Conservation (phyloP, 2,113 vertebrate genomes). For the Elgaria multicarinata region DNA sequence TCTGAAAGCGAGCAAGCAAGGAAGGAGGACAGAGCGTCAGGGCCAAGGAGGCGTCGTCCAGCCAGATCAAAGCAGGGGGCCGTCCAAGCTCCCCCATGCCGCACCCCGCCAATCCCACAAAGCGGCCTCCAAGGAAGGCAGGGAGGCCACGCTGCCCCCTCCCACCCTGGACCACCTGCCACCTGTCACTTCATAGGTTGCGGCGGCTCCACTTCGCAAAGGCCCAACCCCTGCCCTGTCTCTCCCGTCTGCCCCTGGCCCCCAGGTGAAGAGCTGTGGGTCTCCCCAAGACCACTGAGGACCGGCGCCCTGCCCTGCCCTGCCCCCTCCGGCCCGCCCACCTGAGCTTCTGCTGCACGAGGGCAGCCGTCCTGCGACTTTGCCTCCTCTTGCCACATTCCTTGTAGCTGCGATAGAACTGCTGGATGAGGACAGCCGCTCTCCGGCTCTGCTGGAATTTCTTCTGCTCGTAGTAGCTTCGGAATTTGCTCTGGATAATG, state of each 20-base stretch:
- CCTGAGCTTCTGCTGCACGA: conserved; percentile 88
- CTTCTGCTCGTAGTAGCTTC: conserved; percentile 97
- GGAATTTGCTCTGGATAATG: conserved; percentile 99
- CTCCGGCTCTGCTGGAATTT: conserved; percentile 97
- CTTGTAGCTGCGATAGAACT: conserved; percentile 97
- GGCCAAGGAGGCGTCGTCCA: accelerated
- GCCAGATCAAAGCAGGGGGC: too few species aligned
- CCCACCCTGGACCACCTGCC: too few species aligned
- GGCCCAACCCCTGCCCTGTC: neutral
- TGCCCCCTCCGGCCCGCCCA: conserved; percentile 18
- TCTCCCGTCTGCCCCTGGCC: neutral
- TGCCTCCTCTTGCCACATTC: conserved; percentile 90
- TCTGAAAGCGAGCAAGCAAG: conserved; percentile 74
- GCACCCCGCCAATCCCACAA: too few species aligned
- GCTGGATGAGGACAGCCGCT: conserved; percentile 96
- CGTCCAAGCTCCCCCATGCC: too few species aligned
- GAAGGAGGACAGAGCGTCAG: conserved; percentile 4
- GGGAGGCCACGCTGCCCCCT: neutral
- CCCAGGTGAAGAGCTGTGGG: neutral
- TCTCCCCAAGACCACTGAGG: neutral
- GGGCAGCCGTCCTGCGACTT: conserved; percentile 85
- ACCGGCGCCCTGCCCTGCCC: neutral
- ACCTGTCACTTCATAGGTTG: too few species aligned
- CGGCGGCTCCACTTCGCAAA: too few species aligned
- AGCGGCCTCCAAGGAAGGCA: neutral